phyloP scores from a whole-genome alignment of 2,113 vertebrate species.

The Lepus americanus region DNA sequence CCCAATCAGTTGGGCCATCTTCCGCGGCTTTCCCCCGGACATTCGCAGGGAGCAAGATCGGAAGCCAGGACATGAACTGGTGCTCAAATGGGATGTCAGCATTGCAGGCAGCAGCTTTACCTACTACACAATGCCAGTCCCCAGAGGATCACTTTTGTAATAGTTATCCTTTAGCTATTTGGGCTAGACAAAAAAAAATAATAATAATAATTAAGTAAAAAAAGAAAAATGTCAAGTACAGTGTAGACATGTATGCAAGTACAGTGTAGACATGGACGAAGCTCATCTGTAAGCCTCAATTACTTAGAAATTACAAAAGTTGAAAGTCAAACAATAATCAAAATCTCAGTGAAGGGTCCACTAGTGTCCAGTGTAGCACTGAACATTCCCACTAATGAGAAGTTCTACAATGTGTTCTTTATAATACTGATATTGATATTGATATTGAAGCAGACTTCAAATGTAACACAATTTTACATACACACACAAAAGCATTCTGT shows the following conservation, averaged over 20 bases:
- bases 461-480: slow-evolving; percentile 15
- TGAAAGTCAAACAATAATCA: background rate
- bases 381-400: background rate
- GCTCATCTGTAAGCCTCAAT: background rate
- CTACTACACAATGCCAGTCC: background rate
- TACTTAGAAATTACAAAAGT: background rate
- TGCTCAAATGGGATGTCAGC: too few species aligned
- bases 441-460: slow-evolving; percentile 9
- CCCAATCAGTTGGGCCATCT: too few species aligned
- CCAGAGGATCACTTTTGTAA: background rate
- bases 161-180: background rate
- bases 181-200: background rate
- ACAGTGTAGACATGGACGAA: background rate
- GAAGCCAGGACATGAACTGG: too few species aligned
- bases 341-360: background rate
- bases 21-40: too few species aligned
- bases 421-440: background rate
- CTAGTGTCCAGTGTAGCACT: background rate
- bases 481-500: background rate
- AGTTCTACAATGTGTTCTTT: slow-evolving; percentile 47
- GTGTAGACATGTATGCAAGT: background rate
- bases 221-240: background rate
- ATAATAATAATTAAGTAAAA: background rate
- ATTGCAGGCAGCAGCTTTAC: too few species aligned
- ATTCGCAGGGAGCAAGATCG: too few species aligned